Percentiles rank a stretch among this genome's conserved stretches.
These are phyloP conservation scores for Engraulis encrasicolus DNA, from an alignment of 2,113 vertebrate species.

Conservation along the genomic window DNA sequence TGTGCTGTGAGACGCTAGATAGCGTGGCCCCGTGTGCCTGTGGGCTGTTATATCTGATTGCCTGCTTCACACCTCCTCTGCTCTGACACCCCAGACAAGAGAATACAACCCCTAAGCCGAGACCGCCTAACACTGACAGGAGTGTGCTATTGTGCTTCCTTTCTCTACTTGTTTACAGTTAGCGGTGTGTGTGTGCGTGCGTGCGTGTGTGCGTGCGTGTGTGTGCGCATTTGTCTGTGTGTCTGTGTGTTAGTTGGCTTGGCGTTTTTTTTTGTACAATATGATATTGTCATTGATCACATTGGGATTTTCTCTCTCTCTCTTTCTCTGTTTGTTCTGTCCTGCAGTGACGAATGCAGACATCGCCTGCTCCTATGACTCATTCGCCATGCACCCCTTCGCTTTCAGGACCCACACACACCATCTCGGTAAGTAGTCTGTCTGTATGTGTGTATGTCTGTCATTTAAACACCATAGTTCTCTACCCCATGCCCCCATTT, in stretches of 20 bases:
- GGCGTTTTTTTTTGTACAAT: neutral
- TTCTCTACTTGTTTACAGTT: neutral
- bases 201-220: neutral
- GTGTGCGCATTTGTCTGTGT: no score
- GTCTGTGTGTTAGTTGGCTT: no score
- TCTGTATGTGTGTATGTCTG: neutral
- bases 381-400: slow-evolving; percentile 91
- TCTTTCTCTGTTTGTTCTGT: neutral
- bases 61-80: neutral
- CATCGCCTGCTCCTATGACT: slow-evolving; percentile 87
- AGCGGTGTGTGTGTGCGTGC: neutral
- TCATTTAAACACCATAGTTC: neutral
- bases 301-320: no score
- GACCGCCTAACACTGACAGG: no score
- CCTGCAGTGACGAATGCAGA: slow-evolving; percentile 88
- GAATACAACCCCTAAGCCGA: no score
- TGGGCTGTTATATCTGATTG: neutral
- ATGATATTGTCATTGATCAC: neutral
- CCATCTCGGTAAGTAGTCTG: slow-evolving; percentile 81
- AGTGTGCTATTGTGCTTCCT: neutral
- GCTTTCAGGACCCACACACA: slow-evolving; percentile 97
- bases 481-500: no score
- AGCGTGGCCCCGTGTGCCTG: neutral
- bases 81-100: neutral
- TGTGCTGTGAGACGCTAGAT: neutral